Evolutionary conservation across 1,140 invertebrate genomes (phyloP).

Genomic region (Drosophila ercepeae): DNA sequence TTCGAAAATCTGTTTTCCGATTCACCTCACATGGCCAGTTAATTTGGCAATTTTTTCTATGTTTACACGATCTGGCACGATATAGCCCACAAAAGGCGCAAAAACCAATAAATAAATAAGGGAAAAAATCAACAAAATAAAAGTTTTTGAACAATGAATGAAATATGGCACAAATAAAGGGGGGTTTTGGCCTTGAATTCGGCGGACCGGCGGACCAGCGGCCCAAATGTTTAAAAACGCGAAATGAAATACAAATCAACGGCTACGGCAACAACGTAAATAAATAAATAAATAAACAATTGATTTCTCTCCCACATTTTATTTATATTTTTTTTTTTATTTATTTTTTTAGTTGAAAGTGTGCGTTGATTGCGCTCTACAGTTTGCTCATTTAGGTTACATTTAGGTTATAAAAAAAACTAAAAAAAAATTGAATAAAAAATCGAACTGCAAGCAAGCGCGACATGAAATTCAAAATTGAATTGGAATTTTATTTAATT

Average conservation of each 20-base stretch:
- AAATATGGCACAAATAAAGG: conserved; percentile 67
- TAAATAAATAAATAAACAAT: conserved; percentile 75
- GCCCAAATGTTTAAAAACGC: conserved; percentile 33
- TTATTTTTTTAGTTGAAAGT: not conserved
- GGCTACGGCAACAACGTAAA: conserved; percentile 34
- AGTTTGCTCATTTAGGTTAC: conserved; percentile 11
- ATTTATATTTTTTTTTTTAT: conserved; percentile 1
- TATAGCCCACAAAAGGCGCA: conserved; percentile 22
- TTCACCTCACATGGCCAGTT: conserved; percentile 36
- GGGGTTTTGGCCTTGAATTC: conserved; percentile 70
- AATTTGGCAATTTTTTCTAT: conserved; percentile 63
- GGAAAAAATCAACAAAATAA: conserved; percentile 1
- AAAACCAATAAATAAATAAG: conserved; percentile 5
- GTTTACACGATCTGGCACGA: conserved; percentile 54
- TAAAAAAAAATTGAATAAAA: conserved; percentile 4
- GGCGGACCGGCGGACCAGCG: conserved; percentile 47
- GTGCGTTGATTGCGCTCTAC: not conserved
- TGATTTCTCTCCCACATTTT: conserved; percentile 50
- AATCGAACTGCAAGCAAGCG: conserved; percentile 2
- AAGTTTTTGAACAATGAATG: conserved; percentile 18
- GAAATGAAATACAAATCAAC: conserved; percentile 23
- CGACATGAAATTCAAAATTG: not conserved
- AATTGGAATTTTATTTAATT: conserved; percentile 9
- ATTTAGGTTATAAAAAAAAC: too few relatives aligned
- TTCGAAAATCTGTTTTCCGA: conserved; percentile 54